Evolutionary conservation across 2,797 vertebrate genomes (phyloP).

Genomic region (Merluccius polli): DNA sequence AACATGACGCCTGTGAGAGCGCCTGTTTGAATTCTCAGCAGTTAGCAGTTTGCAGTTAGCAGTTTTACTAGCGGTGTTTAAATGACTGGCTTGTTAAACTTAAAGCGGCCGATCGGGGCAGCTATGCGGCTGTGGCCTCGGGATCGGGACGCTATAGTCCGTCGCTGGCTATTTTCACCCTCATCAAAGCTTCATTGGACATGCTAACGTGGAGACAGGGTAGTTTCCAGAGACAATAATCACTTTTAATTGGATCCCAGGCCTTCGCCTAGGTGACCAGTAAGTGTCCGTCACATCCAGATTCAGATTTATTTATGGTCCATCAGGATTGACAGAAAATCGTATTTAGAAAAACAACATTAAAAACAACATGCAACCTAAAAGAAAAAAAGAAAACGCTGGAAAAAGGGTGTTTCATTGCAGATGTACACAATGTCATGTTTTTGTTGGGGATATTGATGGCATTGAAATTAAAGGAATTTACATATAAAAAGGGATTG

Average conservation of each 20-base stretch:
- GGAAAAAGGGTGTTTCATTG: neutral
- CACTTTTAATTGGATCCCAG: conserved; percentile 48
- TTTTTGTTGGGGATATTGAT: too few relatives aligned
- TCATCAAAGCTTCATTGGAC: conserved; percentile 65
- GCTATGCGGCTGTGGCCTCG: conserved; percentile 52
- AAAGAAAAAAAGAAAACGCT: too few relatives aligned
- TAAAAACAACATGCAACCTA: too few relatives aligned
- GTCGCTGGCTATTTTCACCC: conserved; percentile 66
- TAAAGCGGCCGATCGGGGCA: conserved; percentile 60
- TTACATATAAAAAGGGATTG: too few relatives aligned
- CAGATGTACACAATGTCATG: neutral
- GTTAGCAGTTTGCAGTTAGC: conserved; percentile 38
- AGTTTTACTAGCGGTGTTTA: conserved; percentile 73
- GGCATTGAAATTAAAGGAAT: too few relatives aligned
- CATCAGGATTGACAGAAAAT: too few relatives aligned
- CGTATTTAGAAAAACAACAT: too few relatives aligned
- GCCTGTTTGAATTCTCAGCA: conserved; percentile 46
- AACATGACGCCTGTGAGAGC: conserved; percentile 57
- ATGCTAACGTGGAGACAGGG: conserved; percentile 59
- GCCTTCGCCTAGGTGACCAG: neutral
- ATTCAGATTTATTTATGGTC: too few relatives aligned
- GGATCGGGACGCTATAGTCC: conserved; percentile 23
- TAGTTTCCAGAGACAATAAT: conserved; percentile 71
- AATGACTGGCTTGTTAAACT: conserved; percentile 75
- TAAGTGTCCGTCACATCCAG: neutral